These are phyloP conservation scores for Drosophila simulans DNA, from an alignment of 1,140 invertebrate species.

Conservation along the genomic window DNA sequence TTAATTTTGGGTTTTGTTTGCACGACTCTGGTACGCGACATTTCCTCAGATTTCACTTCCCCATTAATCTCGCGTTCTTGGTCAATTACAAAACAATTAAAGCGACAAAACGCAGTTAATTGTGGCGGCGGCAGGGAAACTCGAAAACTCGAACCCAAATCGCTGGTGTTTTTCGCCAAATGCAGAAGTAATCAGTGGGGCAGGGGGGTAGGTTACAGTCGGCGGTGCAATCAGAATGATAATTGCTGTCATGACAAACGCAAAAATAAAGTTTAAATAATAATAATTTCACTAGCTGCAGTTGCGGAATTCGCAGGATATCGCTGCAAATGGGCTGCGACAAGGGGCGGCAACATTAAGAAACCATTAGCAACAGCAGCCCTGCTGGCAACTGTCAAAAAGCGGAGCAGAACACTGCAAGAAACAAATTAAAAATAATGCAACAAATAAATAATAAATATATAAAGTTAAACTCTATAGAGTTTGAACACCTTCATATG, in stretches of 20 bases:
- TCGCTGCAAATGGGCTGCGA: conserved; percentile 12
- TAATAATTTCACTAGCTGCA: conserved; percentile 69
- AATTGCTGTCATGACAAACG: conserved; percentile 79
- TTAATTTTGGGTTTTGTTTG: conserved; percentile 18
- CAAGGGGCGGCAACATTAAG: conserved; percentile 63
- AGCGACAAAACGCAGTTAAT: conserved; percentile 51
- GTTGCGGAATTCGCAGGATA: conserved; percentile 32
- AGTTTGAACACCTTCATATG: too few relatives aligned
- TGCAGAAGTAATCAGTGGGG: conserved; percentile 36
- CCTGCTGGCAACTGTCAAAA: conserved; percentile 52
- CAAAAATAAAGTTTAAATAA: conserved; percentile 81
- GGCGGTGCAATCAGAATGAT: conserved; percentile 57
- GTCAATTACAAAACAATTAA: conserved; percentile 70
- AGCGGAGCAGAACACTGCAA: conserved; percentile 11
- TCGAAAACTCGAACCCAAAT: conserved; percentile 48
- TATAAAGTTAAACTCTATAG: neutral
- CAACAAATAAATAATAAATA: neutral
- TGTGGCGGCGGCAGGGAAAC: conserved; percentile 35
- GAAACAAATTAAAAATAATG: neutral
- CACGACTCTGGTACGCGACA: conserved; percentile 27
- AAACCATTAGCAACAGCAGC: conserved; percentile 77
- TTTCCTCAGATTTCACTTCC: conserved; percentile 37
- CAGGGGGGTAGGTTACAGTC: neutral
- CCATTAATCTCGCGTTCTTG: conserved; percentile 52
- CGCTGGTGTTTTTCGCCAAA: conserved; percentile 49